Conservation (phyloP, 2,888 invertebrate genomes). For the Cosmia trapezina region DNA sequence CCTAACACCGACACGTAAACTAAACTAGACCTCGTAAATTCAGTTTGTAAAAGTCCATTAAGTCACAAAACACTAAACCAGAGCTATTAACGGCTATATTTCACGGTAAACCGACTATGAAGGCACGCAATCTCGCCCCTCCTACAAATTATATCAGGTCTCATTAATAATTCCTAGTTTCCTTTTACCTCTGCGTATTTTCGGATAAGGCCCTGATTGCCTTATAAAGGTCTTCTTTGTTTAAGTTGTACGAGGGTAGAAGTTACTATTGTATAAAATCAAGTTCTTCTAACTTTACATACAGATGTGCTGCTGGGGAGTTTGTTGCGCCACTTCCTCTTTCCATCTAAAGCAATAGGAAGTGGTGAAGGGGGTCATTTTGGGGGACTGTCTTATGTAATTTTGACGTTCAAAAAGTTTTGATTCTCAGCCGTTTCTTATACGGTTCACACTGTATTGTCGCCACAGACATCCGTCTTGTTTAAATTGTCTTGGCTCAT, state of each 20-base stretch:
- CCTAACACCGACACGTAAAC: constrained; percentile 2
- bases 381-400: no score
- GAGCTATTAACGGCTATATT: constrained; percentile 72
- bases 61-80: constrained; percentile 48
- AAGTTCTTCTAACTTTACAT: no score
- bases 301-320: no score
- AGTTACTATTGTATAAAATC: neutral
- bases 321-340: no score
- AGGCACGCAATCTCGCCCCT: constrained; percentile 60
- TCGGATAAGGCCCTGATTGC: constrained; percentile 47
- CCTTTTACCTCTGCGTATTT: constrained; percentile 50
- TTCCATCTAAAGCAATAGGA: no score
- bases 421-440: no score
- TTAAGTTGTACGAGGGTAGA: neutral
- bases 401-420: no score
- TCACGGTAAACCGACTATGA: constrained; percentile 67
- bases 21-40: constrained; percentile 44
- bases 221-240: constrained; percentile 36
- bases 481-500: no score
- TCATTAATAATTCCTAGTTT: constrained; percentile 64
- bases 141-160: constrained; percentile 43
- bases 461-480: no score
- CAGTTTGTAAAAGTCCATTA: constrained; percentile 45
- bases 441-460: no score
- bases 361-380: no score